A percentile compares a stretch with the other conserved stretches of the same genome.
Evolutionary conservation across 2,888 invertebrate species (phyloP).

Genomic region (Chalcis sispes): DNA sequence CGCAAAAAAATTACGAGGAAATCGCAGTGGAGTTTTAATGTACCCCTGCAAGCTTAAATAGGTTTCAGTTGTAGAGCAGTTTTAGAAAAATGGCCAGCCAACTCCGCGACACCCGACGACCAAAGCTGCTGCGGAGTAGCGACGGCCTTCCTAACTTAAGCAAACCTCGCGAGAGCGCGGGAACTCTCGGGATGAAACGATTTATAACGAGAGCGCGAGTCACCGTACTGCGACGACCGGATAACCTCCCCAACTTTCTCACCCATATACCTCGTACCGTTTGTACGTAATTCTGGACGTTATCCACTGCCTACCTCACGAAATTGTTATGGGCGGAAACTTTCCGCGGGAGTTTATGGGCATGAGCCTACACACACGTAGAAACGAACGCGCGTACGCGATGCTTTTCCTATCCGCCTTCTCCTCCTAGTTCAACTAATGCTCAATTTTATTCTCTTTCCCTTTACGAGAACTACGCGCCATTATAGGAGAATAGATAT

Average conservation of each 20-base stretch:
- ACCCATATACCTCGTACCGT: slow-evolving; percentile 69
- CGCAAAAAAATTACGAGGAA: slow-evolving; percentile 35
- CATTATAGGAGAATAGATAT: too few relatives aligned
- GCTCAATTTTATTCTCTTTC: slow-evolving; percentile 27
- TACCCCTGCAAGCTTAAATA: slow-evolving; percentile 66
- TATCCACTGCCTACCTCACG: slow-evolving; percentile 51
- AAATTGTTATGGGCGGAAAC: slow-evolving; percentile 63
- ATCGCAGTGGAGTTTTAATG: slow-evolving; percentile 65
- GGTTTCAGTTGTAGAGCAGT: slow-evolving; percentile 68
- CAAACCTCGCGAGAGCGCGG: slow-evolving; percentile 68
- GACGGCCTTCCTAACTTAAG: too few relatives aligned
- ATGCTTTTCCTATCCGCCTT: slow-evolving; percentile 23
- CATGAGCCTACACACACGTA: not conserved
- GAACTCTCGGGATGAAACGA: slow-evolving; percentile 71
- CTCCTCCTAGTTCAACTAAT: too few relatives aligned
- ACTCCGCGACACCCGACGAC: slow-evolving; percentile 59
- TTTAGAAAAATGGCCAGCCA: slow-evolving; percentile 69
- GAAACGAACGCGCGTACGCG: not conserved
- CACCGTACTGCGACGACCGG: slow-evolving; percentile 2
- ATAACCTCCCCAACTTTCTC: too few relatives aligned
- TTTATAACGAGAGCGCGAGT: slow-evolving; percentile 66
- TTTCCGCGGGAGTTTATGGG: slow-evolving; percentile 38
- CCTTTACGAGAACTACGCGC: too few relatives aligned
- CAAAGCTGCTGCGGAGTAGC: too few relatives aligned
- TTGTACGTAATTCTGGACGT: slow-evolving; percentile 66